Base-by-base conservation (phyloP, 2,888 invertebrate species). In the Notocelia uddmanniana region DNA sequence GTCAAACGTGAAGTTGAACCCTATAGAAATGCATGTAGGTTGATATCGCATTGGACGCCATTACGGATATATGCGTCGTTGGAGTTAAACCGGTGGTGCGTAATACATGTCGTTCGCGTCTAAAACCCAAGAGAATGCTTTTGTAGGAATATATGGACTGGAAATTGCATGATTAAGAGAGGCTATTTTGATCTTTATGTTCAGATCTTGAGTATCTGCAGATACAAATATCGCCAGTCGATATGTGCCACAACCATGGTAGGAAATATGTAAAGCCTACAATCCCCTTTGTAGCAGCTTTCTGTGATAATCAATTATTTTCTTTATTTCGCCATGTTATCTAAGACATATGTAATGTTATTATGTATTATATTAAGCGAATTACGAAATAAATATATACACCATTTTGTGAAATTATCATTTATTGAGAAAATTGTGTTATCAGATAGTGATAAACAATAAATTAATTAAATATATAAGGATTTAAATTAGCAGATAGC, bases 351-450 rank as follows among this genome's bases (percentile, higher is more conserved):
- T n/a, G n/a, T n/a, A n/a, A n/a, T n/a, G n/a, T n/a, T n/a, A 62
- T 62, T 26, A 68, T 62, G 57, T 62, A 62, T 58, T 26, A 31
- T 15, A 45, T 45, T 69, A 68, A 68, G 68, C 19, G 37, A 62
- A 73, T 19, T 57, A 54, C 21, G 41, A 64, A 60, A 71, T 71
- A 67, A 75, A 71, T 50, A 81, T 81, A 85, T 80, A 77, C 69
- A 74, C 58, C 73, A 75, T 74, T 74, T 78, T 82, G 78, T 83
- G 81, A 81, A 87, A 87, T 90, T 82, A 88, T 85, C 82, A 84
- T 93, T 93, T 92, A 92, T 92, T 92, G 84, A 89, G 84, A 91
- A 92, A 92, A 89, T 89, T 89, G 86, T 88, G 92, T 93, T 92
- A 92, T 89, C 93, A 87, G 85, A 82, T 87, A 82, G 83, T 86